Conservation (phyloP, 2,113 vertebrate genomes). For the pig (Sus scrofa) region DNA sequence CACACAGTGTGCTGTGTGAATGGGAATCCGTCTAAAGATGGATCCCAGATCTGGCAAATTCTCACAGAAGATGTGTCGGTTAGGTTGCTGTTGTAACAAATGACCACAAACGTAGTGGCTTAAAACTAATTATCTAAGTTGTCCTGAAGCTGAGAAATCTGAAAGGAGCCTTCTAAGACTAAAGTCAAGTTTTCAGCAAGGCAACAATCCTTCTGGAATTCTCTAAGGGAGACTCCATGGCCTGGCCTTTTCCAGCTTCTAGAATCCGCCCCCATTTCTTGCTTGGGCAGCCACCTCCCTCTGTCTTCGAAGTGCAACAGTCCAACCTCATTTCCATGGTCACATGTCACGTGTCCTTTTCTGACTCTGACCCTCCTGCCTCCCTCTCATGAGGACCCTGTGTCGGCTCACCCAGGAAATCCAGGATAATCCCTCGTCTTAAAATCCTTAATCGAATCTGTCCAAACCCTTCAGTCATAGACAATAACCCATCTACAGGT, state of each 20-base stretch:
- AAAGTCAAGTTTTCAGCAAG: not conserved
- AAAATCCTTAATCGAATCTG: not conserved
- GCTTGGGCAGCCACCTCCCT: not conserved
- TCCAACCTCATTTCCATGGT: not conserved
- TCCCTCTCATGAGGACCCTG: not conserved
- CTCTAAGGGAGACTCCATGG: not conserved
- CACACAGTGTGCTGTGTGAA: accelerated
- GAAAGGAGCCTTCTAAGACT: not conserved
- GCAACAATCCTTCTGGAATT: not conserved
- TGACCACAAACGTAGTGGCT: not conserved
- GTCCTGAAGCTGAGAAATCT: not conserved
- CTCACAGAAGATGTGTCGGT: not conserved
- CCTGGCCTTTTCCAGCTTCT: not conserved
- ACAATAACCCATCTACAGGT: not conserved
- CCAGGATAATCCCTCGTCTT: not conserved
- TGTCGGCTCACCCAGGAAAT: not conserved
- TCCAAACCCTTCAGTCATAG: not conserved
- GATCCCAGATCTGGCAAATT: not conserved
- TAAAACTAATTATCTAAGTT: not conserved
- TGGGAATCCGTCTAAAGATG: not conserved
- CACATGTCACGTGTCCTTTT: not conserved
- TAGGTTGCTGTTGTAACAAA: not conserved
- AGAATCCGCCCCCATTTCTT: not conserved
- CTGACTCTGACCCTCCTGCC: not conserved
- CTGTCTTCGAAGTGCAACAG: accelerated